phyloP scores from a whole-genome alignment of 2,797 vertebrate species.

The Cirrhinus mrigala region DNA sequence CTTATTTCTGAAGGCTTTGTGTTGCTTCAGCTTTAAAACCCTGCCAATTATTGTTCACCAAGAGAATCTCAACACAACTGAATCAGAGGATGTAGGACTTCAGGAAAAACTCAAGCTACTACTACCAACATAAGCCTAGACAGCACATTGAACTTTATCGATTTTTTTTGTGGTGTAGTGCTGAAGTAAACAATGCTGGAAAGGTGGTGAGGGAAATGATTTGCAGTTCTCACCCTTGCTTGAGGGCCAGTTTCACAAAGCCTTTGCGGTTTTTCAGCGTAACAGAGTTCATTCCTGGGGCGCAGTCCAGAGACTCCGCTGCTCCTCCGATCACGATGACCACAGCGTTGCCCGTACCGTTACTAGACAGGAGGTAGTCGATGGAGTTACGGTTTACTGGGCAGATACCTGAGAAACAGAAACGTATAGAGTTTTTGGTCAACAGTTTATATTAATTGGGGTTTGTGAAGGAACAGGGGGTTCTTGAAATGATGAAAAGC shows the following conservation, averaged over 20 bases:
- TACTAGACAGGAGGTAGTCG: conserved; percentile 91
- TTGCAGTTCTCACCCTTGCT: conserved; percentile 85
- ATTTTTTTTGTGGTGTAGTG: neutral
- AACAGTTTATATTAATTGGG: neutral
- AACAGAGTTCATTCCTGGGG: conserved; percentile 87
- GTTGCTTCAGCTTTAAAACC: neutral
- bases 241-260: conserved; percentile 90
- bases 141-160: neutral
- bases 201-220: conserved; percentile 10
- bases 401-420: conserved; percentile 85
- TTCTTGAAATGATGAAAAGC: neutral
- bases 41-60: neutral
- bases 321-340: conserved; percentile 94
- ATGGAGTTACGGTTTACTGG: conserved; percentile 95
- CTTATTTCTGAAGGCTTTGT: neutral
- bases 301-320: conserved; percentile 91
- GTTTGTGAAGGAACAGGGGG: neutral
- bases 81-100: neutral
- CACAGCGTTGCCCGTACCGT: conserved; percentile 91
- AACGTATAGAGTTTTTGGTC: neutral
- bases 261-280: conserved; percentile 91
- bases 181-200: neutral
- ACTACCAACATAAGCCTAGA: neutral
- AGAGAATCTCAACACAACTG: neutral
- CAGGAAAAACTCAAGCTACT: neutral